Evolutionary conservation across 2,113 vertebrate genomes (phyloP).

Genomic region (Cygnus atratus): DNA sequence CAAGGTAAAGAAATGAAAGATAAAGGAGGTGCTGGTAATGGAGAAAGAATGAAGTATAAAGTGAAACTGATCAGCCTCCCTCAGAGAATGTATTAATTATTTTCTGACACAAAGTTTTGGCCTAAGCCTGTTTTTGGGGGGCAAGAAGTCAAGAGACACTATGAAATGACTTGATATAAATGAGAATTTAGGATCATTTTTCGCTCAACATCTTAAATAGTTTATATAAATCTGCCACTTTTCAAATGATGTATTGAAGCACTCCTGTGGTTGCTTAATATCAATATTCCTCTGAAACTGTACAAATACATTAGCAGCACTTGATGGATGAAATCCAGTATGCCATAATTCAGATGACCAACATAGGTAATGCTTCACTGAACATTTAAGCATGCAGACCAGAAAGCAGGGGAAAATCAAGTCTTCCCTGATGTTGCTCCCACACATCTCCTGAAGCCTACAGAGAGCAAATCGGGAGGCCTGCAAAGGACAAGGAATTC

Average conservation of each 20-base stretch:
- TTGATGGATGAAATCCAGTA: background rate
- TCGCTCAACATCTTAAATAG: background rate
- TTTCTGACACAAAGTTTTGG: conserved; percentile 8
- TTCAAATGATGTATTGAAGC: background rate
- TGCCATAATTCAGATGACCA: background rate
- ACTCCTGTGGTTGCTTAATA: background rate
- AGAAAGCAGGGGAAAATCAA: background rate
- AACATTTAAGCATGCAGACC: background rate
- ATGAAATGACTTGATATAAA: background rate
- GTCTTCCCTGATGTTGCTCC: background rate
- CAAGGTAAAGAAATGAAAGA: background rate
- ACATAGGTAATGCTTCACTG: background rate
- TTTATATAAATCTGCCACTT: conserved; percentile 1
- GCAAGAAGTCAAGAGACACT: background rate
- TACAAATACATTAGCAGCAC: background rate
- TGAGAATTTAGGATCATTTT: background rate
- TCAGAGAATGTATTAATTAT: conserved; percentile 3
- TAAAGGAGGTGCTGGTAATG: background rate
- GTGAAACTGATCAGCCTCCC: background rate
- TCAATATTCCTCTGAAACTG: conserved; percentile 15
- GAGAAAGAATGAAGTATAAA: background rate
- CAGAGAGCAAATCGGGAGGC: background rate
- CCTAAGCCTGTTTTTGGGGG: background rate
- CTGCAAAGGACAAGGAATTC: background rate
- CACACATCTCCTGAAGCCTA: background rate